Conservation (phyloP, 92 coral and sea anemone species). For the Epizoanthus fatuus region DNA sequence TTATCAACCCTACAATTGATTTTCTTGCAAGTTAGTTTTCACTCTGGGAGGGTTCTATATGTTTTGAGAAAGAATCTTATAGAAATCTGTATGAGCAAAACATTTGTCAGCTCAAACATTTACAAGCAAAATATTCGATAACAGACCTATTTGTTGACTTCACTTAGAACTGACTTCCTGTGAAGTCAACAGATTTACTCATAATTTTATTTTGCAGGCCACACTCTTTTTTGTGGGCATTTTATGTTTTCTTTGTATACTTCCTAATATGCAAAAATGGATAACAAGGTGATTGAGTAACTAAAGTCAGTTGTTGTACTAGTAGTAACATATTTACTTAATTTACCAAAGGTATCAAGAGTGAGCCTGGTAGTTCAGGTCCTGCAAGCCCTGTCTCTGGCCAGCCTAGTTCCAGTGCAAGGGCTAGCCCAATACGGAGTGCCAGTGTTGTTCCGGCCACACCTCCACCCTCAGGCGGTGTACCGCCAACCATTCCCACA, state of each 20-base stretch:
- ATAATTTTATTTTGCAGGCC: no score
- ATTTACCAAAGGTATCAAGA: slow-evolving; percentile 58
- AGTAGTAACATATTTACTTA: not conserved
- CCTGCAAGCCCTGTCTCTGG: slow-evolving; percentile 89
- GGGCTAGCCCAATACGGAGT: slow-evolving; percentile 90
- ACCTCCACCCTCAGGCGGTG: slow-evolving; percentile 83
- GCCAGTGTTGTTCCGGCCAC: slow-evolving; percentile 86
- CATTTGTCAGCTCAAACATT: no score
- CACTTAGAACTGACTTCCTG: no score
- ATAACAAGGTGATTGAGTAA: not conserved
- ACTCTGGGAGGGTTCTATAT: no score
- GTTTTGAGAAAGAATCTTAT: no score
- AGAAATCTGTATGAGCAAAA: no score
- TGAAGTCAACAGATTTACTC: no score
- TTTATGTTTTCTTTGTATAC: no score
- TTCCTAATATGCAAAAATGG: not conserved
- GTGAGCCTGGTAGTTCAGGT: slow-evolving; percentile 84
- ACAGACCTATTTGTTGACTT: no score
- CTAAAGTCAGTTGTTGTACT: not conserved
- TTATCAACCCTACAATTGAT: not conserved
- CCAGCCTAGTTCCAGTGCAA: slow-evolving; percentile 72
- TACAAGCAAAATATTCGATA: no score
- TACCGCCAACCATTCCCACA: slow-evolving; percentile 35
- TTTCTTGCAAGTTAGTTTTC: no score
- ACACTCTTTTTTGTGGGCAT: no score